Percentiles rank a stretch among this genome's conserved stretches.
These are phyloP conservation scores for Andrena praecox DNA, from an alignment of 2,888 invertebrate species.

Conservation along the genomic window DNA sequence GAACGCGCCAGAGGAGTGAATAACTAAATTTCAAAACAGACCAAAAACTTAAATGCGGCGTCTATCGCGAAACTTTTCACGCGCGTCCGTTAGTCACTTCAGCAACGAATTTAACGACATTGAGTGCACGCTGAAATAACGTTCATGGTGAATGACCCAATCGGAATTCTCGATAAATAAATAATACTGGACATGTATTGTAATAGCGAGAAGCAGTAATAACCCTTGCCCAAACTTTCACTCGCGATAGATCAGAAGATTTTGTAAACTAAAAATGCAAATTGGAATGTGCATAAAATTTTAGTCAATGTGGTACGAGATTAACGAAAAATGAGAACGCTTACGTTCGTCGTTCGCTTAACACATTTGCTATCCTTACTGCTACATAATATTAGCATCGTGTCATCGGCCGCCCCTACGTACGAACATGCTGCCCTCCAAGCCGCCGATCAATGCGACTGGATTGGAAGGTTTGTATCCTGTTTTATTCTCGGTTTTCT, in stretches of 20 bases:
- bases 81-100: not conserved
- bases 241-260: not conserved
- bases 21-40: not conserved
- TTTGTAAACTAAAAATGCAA: constrained; percentile 5
- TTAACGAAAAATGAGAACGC: constrained; percentile 47
- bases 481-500: not conserved
- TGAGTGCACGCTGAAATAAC: not conserved
- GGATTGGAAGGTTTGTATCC: constrained; percentile 83
- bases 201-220: not conserved
- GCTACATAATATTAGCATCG: constrained; percentile 26
- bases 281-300: constrained; percentile 5
- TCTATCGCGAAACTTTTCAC: not conserved
- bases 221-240: not conserved
- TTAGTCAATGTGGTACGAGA: not conserved
- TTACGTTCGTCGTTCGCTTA: constrained; percentile 20
- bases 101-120: not conserved
- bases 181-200: constrained; percentile 1
- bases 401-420: constrained; percentile 42
- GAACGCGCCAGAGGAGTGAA: constrained; percentile 9
- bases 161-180: not conserved
- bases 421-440: constrained; percentile 59
- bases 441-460: constrained; percentile 83
- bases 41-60: not conserved
- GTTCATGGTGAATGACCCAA: not conserved
- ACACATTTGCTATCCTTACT: constrained; percentile 24